These are phyloP conservation scores for Teleiodes luculella DNA, from an alignment of 2,888 invertebrate genomes.

Conservation along the genomic window DNA sequence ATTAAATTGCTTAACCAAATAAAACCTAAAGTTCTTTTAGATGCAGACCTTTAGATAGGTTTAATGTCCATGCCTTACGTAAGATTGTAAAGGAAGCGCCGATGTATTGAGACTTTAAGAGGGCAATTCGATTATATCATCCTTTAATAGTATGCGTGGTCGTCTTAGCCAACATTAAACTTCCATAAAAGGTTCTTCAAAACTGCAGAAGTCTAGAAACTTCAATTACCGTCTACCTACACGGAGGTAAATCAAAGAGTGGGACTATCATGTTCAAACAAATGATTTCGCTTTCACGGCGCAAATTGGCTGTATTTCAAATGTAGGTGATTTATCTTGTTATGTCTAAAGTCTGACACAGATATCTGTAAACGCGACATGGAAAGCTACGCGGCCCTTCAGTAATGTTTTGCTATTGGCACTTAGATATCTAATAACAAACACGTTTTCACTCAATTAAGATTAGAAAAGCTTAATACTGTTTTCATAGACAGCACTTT, in stretches of 20 bases:
- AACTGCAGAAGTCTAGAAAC: neutral
- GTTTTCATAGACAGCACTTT: too few species aligned
- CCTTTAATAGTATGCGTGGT: neutral
- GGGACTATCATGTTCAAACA: conserved; percentile 28
- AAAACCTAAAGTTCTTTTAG: neutral
- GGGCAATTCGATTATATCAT: neutral
- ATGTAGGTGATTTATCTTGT: conserved; percentile 47
- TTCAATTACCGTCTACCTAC: conserved; percentile 9
- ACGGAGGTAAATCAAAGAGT: neutral
- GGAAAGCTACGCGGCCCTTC: conserved; percentile 43
- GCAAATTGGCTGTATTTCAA: conserved; percentile 67
- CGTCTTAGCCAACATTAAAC: neutral
- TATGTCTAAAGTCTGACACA: conserved; percentile 42
- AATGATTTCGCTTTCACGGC: conserved; percentile 48
- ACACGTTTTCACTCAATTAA: neutral
- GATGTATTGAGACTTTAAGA: neutral
- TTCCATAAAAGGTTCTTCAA: neutral
- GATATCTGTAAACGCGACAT: conserved; percentile 38
- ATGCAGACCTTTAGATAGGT: neutral
- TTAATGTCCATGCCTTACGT: neutral
- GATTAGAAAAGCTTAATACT: neutral
- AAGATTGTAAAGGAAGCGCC: neutral
- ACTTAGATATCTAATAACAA: neutral
- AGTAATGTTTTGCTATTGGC: conserved; percentile 27
- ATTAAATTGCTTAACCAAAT: conserved; percentile 7